phyloP scores from a whole-genome alignment of 2,888 invertebrate genomes.

The Plagodis dolabraria region DNA sequence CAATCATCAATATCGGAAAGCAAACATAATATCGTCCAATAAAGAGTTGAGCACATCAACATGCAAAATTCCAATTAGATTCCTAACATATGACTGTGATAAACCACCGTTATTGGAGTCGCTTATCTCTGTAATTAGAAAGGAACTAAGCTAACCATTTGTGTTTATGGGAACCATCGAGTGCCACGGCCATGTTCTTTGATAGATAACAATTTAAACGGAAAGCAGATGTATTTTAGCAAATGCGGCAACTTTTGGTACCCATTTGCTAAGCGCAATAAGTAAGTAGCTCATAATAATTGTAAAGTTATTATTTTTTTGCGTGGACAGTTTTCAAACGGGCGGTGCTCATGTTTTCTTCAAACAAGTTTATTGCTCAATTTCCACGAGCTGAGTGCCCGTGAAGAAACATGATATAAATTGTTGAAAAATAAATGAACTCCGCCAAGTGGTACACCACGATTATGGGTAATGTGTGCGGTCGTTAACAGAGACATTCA shows the following conservation, averaged over 20 bases:
- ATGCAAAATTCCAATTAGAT: constrained; percentile 85
- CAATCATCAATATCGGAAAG: constrained; percentile 78
- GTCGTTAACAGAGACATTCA: constrained; percentile 72
- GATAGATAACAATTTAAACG: constrained; percentile 59
- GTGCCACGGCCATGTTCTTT: constrained; percentile 61
- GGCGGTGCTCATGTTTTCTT: too few species aligned
- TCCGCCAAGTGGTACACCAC: constrained; percentile 54
- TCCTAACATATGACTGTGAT: constrained; percentile 81
- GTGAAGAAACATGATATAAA: constrained; percentile 47
- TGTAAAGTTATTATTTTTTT: constrained; percentile 9
- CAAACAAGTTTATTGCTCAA: constrained; percentile 26
- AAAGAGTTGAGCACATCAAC: constrained; percentile 81
- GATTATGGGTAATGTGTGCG: constrained; percentile 66
- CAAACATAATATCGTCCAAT: constrained; percentile 83
- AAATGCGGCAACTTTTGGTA: constrained; percentile 15
- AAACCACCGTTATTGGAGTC: constrained; percentile 81
- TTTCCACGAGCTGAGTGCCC: constrained; percentile 38
- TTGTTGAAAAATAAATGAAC: constrained; percentile 63
- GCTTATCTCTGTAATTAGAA: constrained; percentile 84
- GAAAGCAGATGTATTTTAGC: constrained; percentile 34
- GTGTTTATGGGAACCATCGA: constrained; percentile 78
- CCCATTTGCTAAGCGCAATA: constrained; percentile 17
- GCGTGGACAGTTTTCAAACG: too few species aligned
- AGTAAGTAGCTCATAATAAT: constrained; percentile 15
- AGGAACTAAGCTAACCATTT: constrained; percentile 82